A percentile compares a stretch with the other conserved stretches of the same genome.
Evolutionary conservation across 2,113 vertebrate genomes (phyloP).

Genomic region (Pterophyllum scalare): DNA sequence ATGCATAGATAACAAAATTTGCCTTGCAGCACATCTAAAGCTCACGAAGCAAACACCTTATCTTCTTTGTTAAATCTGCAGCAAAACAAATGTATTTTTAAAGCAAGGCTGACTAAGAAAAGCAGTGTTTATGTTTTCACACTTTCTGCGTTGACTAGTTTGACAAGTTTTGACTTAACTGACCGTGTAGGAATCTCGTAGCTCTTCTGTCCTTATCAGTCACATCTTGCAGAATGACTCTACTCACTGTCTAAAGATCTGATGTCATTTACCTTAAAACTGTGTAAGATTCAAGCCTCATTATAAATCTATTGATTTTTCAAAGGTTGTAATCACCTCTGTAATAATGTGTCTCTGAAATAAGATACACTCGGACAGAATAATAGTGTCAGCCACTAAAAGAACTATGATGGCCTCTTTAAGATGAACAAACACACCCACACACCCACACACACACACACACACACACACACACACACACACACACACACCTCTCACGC

Average conservation of each 20-base stretch:
- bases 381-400: background rate
- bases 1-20: background rate
- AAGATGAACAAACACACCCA: background rate
- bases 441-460: background rate
- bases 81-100: background rate
- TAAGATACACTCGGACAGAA: accelerated
- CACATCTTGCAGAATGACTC: background rate
- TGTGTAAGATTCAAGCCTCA: background rate
- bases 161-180: background rate
- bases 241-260: background rate
- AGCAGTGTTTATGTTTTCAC: background rate
- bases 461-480: too few relatives aligned
- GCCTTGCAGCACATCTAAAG: background rate
- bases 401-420: background rate
- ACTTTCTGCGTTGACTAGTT: background rate
- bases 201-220: background rate
- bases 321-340: background rate
- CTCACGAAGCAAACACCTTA: background rate
- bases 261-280: constrained; percentile 1
- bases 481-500: background rate
- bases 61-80: background rate
- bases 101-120: background rate
- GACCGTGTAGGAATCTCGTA: background rate
- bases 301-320: background rate
- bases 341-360: background rate